These are phyloP conservation scores for Anthoptus insignis DNA, from an alignment of 2,888 invertebrate genomes.

Conservation along the genomic window DNA sequence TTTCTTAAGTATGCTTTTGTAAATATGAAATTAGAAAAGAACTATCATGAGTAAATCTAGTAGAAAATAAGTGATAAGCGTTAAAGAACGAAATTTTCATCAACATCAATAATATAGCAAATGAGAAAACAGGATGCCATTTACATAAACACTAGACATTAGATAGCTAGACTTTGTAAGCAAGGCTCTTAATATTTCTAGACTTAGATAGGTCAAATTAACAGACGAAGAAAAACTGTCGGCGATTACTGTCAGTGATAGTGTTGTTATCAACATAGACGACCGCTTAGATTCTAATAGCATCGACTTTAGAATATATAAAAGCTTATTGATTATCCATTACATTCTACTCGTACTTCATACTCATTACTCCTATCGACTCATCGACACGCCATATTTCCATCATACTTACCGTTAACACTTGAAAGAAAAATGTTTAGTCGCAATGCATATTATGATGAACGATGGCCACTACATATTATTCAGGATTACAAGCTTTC, in stretches of 20 bases:
- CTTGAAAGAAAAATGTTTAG: conserved; percentile 31
- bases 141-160: neutral
- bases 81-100: conserved; percentile 58
- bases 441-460: conserved; percentile 38
- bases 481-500: conserved; percentile 56
- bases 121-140: conserved; percentile 2
- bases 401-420: conserved; percentile 38
- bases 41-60: conserved; percentile 48
- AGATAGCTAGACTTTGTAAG: conserved; percentile 6
- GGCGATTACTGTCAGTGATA: no score
- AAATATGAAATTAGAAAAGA: conserved; percentile 76
- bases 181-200: conserved; percentile 10
- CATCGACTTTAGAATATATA: conserved; percentile 31
- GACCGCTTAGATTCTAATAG: conserved; percentile 34
- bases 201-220: conserved; percentile 13
- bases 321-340: conserved; percentile 39
- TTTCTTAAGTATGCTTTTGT: conserved; percentile 82
- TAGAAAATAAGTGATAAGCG: conserved; percentile 54
- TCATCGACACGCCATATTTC: conserved; percentile 49
- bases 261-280: no score
- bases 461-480: conserved; percentile 20
- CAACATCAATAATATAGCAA: neutral
- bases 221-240: conserved; percentile 19
- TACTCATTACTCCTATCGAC: conserved; percentile 37
- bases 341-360: conserved; percentile 36